phyloP scores from a whole-genome alignment of 2,888 invertebrate genomes.

The Cosmia trapezina region DNA sequence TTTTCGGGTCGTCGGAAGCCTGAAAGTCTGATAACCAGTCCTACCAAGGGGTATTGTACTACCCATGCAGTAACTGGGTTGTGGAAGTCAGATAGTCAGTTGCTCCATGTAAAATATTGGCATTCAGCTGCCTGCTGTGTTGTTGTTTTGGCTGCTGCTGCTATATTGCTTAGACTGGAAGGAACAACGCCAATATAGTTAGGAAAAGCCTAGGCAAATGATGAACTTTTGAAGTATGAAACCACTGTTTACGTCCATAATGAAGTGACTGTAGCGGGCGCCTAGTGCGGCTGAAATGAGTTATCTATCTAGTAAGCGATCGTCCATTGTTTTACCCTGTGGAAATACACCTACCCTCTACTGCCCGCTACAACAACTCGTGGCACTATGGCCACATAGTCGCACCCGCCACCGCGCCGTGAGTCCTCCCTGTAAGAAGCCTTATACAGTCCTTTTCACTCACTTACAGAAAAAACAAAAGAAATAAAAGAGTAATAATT shows the following conservation, averaged over 20 bases:
- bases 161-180: too few relatives aligned
- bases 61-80: too few relatives aligned
- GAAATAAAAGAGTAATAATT: conserved; percentile 50
- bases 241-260: neutral
- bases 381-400: neutral
- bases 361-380: neutral
- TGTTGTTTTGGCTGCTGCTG: too few relatives aligned
- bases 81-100: too few relatives aligned
- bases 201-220: too few relatives aligned
- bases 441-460: conserved; percentile 19
- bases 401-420: neutral
- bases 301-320: neutral
- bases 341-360: neutral
- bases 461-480: conserved; percentile 14
- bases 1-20: too few relatives aligned
- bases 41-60: too few relatives aligned
- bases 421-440: neutral
- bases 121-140: too few relatives aligned
- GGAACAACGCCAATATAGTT: too few relatives aligned
- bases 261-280: neutral
- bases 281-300: neutral
- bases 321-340: neutral
- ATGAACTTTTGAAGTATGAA: neutral
- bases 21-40: too few relatives aligned
- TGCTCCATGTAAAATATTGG: too few relatives aligned